These are phyloP conservation scores for Pissodes strobi DNA, from an alignment of 1,140 invertebrate genomes.

Conservation along the genomic window DNA sequence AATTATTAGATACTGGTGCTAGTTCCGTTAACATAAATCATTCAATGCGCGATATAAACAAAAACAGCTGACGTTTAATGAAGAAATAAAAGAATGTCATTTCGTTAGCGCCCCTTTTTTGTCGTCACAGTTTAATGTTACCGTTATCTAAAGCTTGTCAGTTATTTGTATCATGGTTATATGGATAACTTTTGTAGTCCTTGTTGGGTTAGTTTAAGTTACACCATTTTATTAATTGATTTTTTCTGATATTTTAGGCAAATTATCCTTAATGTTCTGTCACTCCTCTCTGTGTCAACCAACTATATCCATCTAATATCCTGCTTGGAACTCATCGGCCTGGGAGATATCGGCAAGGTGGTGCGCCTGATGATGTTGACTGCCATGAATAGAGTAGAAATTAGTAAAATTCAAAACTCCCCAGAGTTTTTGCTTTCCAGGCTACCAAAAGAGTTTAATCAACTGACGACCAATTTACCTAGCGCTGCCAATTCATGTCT, in stretches of 20 bases:
- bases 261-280: conserved; percentile 62
- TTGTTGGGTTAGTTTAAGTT: too few relatives aligned
- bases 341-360: conserved; percentile 65
- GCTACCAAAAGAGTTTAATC: conserved; percentile 41
- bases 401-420: conserved; percentile 39
- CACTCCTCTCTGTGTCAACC: conserved; percentile 60
- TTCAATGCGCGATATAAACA: too few relatives aligned
- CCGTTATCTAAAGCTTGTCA: too few relatives aligned
- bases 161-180: too few relatives aligned
- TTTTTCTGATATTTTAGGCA: conserved; percentile 53
- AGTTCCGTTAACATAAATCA: too few relatives aligned
- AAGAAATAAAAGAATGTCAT: too few relatives aligned
- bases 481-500: conserved; percentile 55
- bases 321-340: conserved; percentile 63
- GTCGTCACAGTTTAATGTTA: too few relatives aligned
- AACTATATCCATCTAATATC: conserved; percentile 58
- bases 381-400: conserved; percentile 61
- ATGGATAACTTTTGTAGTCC: too few relatives aligned
- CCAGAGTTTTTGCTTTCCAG: conserved; percentile 35
- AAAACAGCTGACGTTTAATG: too few relatives aligned
- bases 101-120: too few relatives aligned
- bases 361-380: conserved; percentile 68
- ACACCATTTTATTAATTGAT: not conserved
- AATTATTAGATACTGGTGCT: too few relatives aligned
- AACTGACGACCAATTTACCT: conserved; percentile 44